Evolutionary conservation across 2,113 vertebrate species (phyloP).

Genomic region (Microcebus tavaratra): DNA sequence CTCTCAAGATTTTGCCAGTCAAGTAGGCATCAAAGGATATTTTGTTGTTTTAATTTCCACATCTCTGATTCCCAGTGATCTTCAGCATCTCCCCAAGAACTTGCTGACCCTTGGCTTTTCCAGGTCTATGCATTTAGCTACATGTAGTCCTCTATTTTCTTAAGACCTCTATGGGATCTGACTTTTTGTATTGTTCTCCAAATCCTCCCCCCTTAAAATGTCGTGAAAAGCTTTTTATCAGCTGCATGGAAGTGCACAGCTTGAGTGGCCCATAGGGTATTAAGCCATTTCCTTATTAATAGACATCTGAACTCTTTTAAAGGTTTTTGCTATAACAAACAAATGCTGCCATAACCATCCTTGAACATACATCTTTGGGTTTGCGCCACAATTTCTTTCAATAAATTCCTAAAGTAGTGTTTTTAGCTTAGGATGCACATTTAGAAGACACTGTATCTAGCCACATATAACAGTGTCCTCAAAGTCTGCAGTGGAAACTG

Average conservation of each 20-base stretch:
- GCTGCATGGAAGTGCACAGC: not conserved
- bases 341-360: not conserved
- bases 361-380: not conserved
- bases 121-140: not conserved
- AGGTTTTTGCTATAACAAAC: not conserved
- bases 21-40: not conserved
- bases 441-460: not conserved
- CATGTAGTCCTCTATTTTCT: not conserved
- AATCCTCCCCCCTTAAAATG: not conserved
- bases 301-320: not conserved
- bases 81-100: not conserved
- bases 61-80: not conserved
- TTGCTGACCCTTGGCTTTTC: not conserved
- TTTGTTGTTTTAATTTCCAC: not conserved
- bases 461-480: not conserved
- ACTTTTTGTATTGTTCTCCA: not conserved
- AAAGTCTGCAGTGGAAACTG: not conserved
- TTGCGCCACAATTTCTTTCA: not conserved
- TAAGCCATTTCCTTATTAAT: not conserved
- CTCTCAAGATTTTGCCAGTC: not conserved
- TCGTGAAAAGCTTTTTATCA: not conserved
- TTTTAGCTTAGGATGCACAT: not conserved
- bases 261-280: not conserved
- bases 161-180: not conserved
- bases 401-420: not conserved